These are phyloP conservation scores for Agapetus fuscipes DNA, from an alignment of 2,888 invertebrate species.

Conservation along the genomic window DNA sequence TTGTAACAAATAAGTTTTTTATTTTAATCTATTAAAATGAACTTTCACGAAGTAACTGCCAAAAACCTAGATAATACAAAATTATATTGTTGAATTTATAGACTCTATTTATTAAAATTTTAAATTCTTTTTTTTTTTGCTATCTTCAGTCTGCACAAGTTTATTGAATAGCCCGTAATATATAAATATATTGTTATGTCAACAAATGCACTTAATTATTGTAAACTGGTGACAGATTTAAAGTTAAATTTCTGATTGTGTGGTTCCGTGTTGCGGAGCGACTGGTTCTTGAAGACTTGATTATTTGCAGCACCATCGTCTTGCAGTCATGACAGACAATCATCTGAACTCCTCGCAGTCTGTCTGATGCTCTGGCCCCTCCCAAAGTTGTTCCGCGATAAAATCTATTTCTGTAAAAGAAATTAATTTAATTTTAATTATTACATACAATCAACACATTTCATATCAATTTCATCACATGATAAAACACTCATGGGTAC, in stretches of 20 bases:
- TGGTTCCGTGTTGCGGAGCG: slow-evolving; percentile 76
- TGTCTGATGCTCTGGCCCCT: slow-evolving; percentile 48
- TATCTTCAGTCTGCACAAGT: too few relatives aligned
- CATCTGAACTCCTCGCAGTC: slow-evolving; percentile 69
- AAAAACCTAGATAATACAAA: too few relatives aligned
- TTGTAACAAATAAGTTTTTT: too few relatives aligned
- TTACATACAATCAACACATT: neutral
- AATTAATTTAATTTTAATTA: neutral
- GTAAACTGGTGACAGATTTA: slow-evolving; percentile 77
- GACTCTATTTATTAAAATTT: too few relatives aligned
- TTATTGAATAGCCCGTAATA: too few relatives aligned
- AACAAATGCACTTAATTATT: slow-evolving; percentile 28
- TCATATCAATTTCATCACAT: too few relatives aligned
- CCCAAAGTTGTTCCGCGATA: slow-evolving; percentile 49
- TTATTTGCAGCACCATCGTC: slow-evolving; percentile 88
- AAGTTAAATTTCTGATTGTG: slow-evolving; percentile 69
- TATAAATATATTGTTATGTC: too few relatives aligned
- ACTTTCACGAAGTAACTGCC: too few relatives aligned
- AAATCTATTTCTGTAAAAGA: slow-evolving; percentile 46
- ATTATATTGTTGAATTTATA: too few relatives aligned
- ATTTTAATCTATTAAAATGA: too few relatives aligned
- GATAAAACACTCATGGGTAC: too few relatives aligned
- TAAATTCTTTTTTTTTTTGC: too few relatives aligned
- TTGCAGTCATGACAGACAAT: slow-evolving; percentile 92
- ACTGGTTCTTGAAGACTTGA: slow-evolving; percentile 76